Conservation (phyloP, 2,888 invertebrate genomes). For the Amiota minor region DNA sequence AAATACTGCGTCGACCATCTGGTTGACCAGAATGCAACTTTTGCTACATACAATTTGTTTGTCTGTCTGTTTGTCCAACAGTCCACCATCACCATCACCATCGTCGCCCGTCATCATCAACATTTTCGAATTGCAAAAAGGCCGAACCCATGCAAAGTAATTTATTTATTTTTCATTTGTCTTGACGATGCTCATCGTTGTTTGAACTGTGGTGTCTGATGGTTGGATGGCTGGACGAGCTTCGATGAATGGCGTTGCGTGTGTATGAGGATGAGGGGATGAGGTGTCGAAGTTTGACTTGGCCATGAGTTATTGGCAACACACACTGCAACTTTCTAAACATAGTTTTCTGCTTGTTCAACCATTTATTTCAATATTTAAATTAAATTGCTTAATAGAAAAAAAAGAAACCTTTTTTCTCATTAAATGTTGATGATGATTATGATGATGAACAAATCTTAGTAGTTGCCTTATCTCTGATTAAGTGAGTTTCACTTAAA, state of each 20-base stretch:
- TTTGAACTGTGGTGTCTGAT: neutral
- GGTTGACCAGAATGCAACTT: conserved; percentile 49
- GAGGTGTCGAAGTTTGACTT: neutral
- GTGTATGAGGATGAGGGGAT: conserved; percentile 1
- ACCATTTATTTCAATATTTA: conserved; percentile 9
- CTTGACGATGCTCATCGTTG: conserved; percentile 62
- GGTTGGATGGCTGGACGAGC: conserved; percentile 32
- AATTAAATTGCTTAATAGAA: conserved; percentile 20
- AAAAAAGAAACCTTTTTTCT: neutral
- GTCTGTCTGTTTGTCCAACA: neutral
- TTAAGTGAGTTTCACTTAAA: too few species aligned
- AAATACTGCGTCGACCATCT: conserved; percentile 33
- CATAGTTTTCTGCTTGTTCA: conserved; percentile 15
- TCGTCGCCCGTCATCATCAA: conserved; percentile 44
- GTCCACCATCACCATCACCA: neutral
- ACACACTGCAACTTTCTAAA: conserved; percentile 20
- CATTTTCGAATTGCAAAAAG: conserved; percentile 64
- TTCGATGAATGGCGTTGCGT: conserved; percentile 60
- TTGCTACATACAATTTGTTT: neutral
- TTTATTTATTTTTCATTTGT: conserved; percentile 68
- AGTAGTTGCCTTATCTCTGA: too few species aligned
- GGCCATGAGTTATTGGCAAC: neutral
- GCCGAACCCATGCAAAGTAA: conserved; percentile 59
- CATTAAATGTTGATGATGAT: too few species aligned
- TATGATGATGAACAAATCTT: too few species aligned